Evolutionary conservation across 1,140 invertebrate genomes (phyloP).

Genomic region (Drosophila willistoni): DNA sequence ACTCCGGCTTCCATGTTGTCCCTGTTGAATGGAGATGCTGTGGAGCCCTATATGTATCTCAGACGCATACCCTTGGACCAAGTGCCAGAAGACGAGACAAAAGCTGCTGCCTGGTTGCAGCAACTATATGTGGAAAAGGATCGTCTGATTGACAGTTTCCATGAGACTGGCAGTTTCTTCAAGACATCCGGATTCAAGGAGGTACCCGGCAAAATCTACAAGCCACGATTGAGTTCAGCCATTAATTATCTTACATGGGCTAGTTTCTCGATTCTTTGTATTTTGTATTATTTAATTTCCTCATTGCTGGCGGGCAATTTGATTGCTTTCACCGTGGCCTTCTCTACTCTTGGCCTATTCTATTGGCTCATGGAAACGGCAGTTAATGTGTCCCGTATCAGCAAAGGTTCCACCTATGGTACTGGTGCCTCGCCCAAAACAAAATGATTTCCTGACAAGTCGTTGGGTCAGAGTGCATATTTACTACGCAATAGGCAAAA

Average conservation of each 20-base stretch:
- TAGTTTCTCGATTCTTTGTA: conserved; percentile 87
- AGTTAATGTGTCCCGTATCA: conserved; percentile 92
- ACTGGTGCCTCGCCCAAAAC: not conserved
- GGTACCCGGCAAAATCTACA: conserved; percentile 85
- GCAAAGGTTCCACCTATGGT: conserved; percentile 91
- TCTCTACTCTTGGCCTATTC: conserved; percentile 87
- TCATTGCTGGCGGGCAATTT: conserved; percentile 89
- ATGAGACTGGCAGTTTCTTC: conserved; percentile 93
- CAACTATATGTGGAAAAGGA: conserved; percentile 87
- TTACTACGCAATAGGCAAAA: not conserved
- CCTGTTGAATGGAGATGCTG: conserved; percentile 89
- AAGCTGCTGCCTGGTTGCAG: conserved; percentile 91
- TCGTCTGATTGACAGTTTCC: conserved; percentile 91
- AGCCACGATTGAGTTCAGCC: conserved; percentile 87
- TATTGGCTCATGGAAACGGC: conserved; percentile 90
- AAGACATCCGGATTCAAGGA: conserved; percentile 88
- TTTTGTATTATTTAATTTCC: conserved; percentile 88
- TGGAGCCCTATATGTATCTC: conserved; percentile 91
- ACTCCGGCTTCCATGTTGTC: conserved; percentile 90
- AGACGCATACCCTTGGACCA: conserved; percentile 91
- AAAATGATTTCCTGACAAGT: not conserved
- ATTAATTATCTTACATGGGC: conserved; percentile 89
- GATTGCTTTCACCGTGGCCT: conserved; percentile 87
- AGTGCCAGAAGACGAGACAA: conserved; percentile 91
- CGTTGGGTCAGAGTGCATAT: not conserved